Percentiles rank a stretch among this genome's conserved stretches.
Conservation (phyloP, 2,888 invertebrate genomes). For the Drosophila leonis region DNA sequence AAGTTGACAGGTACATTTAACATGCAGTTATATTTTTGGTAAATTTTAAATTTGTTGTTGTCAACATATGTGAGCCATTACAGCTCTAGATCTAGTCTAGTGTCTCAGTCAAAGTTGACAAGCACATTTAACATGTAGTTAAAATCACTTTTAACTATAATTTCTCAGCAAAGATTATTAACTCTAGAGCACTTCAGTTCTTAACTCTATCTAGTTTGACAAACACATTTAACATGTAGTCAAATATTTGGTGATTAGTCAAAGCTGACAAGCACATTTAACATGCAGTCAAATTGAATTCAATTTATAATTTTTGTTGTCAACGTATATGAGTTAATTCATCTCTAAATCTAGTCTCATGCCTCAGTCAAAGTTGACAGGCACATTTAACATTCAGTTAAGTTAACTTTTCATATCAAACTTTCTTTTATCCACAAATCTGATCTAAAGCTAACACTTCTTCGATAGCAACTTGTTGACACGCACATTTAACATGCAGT, state of each 20-base stretch:
- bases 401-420: not conserved
- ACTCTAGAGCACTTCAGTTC: too few relatives aligned
- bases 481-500: not conserved
- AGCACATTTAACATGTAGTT: not conserved
- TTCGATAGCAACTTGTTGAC: not conserved
- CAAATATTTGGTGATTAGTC: too few relatives aligned
- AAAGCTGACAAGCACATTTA: not conserved
- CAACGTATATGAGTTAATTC: too few relatives aligned
- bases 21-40: not conserved
- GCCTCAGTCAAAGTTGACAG: not conserved
- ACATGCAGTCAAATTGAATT: not conserved
- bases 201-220: not conserved
- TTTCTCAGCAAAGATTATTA: not conserved
- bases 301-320: too few relatives aligned
- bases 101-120: too few relatives aligned
- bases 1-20: not conserved
- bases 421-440: not conserved
- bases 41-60: too few relatives aligned
- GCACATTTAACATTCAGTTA: not conserved
- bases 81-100: too few relatives aligned
- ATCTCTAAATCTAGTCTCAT: too few relatives aligned
- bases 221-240: not conserved
- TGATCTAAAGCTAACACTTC: not conserved
- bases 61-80: too few relatives aligned
- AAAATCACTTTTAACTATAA: not conserved